A percentile compares a stretch with the other conserved stretches of the same genome.
Evolutionary conservation across 2,888 invertebrate genomes (phyloP).

Genomic region (Pandemis heparana): DNA sequence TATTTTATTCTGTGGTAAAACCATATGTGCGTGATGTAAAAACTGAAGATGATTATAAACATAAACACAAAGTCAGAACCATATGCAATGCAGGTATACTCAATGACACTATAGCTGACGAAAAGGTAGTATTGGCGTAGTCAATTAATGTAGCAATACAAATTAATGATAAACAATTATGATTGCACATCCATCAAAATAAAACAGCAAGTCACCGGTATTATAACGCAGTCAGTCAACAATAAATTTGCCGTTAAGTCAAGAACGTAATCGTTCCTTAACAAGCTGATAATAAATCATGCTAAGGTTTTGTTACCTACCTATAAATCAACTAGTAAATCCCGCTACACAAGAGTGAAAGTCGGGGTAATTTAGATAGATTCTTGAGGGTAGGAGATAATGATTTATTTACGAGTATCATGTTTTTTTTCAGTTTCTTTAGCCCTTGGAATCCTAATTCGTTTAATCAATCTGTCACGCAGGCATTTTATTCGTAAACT

Average conservation of each 20-base stretch:
- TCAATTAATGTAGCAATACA: neutral
- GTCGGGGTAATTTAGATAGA: slow-evolving; percentile 9
- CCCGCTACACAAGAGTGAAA: slow-evolving; percentile 14
- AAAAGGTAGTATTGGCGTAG: no score
- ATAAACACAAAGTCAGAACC: no score
- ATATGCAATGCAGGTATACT: no score
- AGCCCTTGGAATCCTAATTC: no score
- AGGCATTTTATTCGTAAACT: no score
- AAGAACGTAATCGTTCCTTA: slow-evolving; percentile 41
- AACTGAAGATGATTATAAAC: no score
- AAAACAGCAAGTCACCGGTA: slow-evolving; percentile 35
- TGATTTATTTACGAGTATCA: slow-evolving; percentile 13
- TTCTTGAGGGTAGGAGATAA: neutral
- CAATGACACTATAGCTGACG: no score
- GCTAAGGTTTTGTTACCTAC: slow-evolving; percentile 38
- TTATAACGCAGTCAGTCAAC: slow-evolving; percentile 37
- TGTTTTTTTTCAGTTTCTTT: neutral
- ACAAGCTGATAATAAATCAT: slow-evolving; percentile 39
- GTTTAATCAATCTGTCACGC: no score
- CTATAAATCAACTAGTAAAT: slow-evolving; percentile 33
- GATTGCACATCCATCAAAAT: slow-evolving; percentile 16
- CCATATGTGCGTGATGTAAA: no score
- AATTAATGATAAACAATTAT: neutral
- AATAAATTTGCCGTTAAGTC: slow-evolving; percentile 41
- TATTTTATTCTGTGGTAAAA: no score